A percentile compares a stretch with the other conserved stretches of the same genome.
Evolutionary conservation across 2,797 vertebrate genomes (phyloP).

Genomic region (Alosa sapidissima): DNA sequence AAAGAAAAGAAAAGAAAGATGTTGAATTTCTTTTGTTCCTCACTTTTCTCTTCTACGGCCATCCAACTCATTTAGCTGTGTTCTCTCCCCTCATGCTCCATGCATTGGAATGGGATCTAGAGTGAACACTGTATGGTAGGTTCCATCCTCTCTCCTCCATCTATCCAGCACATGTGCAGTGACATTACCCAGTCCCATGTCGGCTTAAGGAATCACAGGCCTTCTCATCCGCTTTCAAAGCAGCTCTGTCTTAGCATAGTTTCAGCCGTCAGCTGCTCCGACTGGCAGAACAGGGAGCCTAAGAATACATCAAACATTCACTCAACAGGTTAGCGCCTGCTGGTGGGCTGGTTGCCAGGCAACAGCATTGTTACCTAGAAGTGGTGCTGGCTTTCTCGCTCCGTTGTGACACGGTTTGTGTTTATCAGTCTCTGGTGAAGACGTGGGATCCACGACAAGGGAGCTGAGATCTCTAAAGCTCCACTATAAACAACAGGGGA

Average conservation of each 20-base stretch:
- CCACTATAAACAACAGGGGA: neutral
- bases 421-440: neutral
- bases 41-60: neutral
- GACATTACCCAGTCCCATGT: neutral
- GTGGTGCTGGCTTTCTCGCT: neutral
- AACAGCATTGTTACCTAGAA: constrained; percentile 18
- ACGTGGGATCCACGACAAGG: neutral
- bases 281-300: constrained; percentile 4
- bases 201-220: neutral
- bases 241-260: neutral
- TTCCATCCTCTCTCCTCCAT: constrained; percentile 22
- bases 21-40: constrained; percentile 15
- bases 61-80: neutral
- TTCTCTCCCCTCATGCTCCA: constrained; percentile 36
- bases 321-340: constrained; percentile 12
- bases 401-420: constrained; percentile 17
- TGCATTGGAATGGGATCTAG: constrained; percentile 41
- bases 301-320: constrained; percentile 1
- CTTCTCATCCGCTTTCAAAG: neutral
- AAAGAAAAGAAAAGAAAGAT: neutral
- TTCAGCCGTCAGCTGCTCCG: neutral
- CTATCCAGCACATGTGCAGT: constrained; percentile 1
- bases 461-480: neutral
- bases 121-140: constrained; percentile 39
- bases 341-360: constrained; percentile 17